Percentiles rank a stretch among this genome's conserved stretches.
Evolutionary conservation across 1,140 invertebrate genomes (phyloP).

Genomic region (Zeugodacus cucurbitae): DNA sequence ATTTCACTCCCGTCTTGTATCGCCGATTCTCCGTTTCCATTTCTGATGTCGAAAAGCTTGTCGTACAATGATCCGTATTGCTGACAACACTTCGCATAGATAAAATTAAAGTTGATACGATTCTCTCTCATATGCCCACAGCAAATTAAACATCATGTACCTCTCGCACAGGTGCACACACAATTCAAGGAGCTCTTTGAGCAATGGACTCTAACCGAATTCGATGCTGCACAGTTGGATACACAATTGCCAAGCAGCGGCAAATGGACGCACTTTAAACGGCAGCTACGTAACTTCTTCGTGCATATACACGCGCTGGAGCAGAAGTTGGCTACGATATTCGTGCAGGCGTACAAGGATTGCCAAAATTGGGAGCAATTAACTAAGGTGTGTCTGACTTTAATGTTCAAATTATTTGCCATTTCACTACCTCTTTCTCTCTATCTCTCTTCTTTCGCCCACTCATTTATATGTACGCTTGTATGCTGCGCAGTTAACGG

Average conservation of each 20-base stretch:
- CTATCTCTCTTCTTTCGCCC: neutral
- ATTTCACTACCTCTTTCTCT: neutral
- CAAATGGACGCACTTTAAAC: slow-evolving; percentile 66
- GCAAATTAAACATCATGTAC: neutral
- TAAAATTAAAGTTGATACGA: neutral
- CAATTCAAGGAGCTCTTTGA: slow-evolving; percentile 78
- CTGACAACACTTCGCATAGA: neutral
- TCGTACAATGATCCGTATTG: too few species aligned
- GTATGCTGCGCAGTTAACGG: slow-evolving; percentile 44
- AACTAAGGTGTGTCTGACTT: slow-evolving; percentile 68
- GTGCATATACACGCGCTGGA: slow-evolving; percentile 73
- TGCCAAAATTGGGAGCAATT: slow-evolving; percentile 75
- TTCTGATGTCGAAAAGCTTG: too few species aligned
- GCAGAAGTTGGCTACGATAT: slow-evolving; percentile 76
- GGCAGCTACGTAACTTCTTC: slow-evolving; percentile 71
- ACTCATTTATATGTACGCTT: neutral
- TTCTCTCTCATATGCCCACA: neutral
- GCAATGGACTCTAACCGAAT: slow-evolving; percentile 74
- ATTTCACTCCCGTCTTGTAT: too few species aligned
- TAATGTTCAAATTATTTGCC: slow-evolving; percentile 14
- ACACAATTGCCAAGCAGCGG: neutral
- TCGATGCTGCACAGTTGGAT: slow-evolving; percentile 66
- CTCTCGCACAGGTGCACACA: slow-evolving; percentile 51
- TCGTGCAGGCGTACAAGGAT: slow-evolving; percentile 78
- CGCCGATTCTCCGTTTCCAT: too few species aligned